Evolutionary conservation across 35 echinoderm and acorn worm species (phyloP).

Genomic region (Lytechinus pictus): DNA sequence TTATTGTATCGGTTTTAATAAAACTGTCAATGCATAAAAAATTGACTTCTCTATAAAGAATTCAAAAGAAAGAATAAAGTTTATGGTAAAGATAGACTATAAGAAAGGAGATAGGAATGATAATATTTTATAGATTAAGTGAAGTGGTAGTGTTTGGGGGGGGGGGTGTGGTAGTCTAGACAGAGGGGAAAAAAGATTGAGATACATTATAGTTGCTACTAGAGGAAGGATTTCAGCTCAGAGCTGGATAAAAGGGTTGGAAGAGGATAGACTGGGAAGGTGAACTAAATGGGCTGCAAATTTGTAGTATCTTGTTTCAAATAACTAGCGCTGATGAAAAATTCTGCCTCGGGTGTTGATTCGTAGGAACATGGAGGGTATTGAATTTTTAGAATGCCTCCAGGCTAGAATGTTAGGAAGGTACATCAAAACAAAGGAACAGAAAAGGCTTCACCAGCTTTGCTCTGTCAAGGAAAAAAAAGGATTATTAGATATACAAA

Average conservation of each 20-base stretch:
- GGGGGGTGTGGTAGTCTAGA: too few relatives aligned
- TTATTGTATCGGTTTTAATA: too few relatives aligned
- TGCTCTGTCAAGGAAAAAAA: neutral
- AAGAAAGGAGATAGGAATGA: too few relatives aligned
- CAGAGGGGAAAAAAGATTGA: too few relatives aligned
- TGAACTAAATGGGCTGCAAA: slow-evolving; percentile 40
- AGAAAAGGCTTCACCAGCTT: neutral
- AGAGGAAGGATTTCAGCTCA: neutral
- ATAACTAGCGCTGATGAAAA: neutral
- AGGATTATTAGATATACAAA: neutral
- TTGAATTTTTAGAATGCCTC: neutral
- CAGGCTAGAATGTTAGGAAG: slow-evolving; percentile 5
- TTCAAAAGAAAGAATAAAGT: too few relatives aligned
- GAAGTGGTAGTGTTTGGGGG: too few relatives aligned
- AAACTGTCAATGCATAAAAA: too few relatives aligned
- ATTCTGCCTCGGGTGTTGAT: slow-evolving; percentile 29
- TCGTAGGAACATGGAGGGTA: slow-evolving; percentile 32
- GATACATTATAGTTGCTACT: neutral
- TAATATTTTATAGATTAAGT: too few relatives aligned
- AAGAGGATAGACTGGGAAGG: slow-evolving; percentile 18
- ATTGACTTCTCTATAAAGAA: too few relatives aligned
- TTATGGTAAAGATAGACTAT: too few relatives aligned
- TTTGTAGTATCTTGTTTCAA: slow-evolving; percentile 14
- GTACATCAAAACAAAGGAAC: neutral
- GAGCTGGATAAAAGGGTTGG: neutral